Evolutionary conservation across 2,113 vertebrate species (phyloP), one percentile per base, ranked within the genome.

Genomic region (Meleagris gallopavo): DNA sequence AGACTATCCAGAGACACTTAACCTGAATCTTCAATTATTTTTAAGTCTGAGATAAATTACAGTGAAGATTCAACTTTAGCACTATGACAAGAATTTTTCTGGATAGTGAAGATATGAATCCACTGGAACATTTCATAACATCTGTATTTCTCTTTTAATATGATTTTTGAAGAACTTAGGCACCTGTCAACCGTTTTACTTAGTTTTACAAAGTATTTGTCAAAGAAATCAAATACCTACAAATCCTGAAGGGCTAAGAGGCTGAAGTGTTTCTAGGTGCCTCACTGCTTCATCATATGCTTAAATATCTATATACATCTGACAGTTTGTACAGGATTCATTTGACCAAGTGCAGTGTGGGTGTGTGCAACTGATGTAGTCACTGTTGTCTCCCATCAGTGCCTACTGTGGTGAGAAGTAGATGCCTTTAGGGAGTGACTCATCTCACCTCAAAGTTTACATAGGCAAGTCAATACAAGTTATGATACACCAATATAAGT

Each of bases 381-480:
- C 62, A 54, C 66, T 76, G 27, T 54, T 70, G 67, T 93, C 57
- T 94, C 70, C 78, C 62, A 87, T 85, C 84, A 80, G 58, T 89
- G 81, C 81, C 84, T 52, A 61, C 70, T 72, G 61, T 2, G 75
- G 41, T 79, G 77, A 76, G 82, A 21, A 93, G 74, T 85, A 96
- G 89, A 91, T 95, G 93, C 66, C 89, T 85, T 78, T 89, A 36
- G 30, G 48, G 70, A 91, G 36, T 95, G 93, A 94, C 69, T 95
- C 93, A 89, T 94, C 74, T 92, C 84, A 72, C 69, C 78, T 64
- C 55, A 61, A 85, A 21, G 48, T 87, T 95, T 95, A 91, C 34
- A 29, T 48, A 65, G 62, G 45, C 66, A 87, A 85, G 43, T 93
- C 77, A 72, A 79, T 89, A 14, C 41, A 84, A 78, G 41, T 75